Conservation (phyloP, 1,140 invertebrate genomes). For the Cecropterus lyciades region DNA sequence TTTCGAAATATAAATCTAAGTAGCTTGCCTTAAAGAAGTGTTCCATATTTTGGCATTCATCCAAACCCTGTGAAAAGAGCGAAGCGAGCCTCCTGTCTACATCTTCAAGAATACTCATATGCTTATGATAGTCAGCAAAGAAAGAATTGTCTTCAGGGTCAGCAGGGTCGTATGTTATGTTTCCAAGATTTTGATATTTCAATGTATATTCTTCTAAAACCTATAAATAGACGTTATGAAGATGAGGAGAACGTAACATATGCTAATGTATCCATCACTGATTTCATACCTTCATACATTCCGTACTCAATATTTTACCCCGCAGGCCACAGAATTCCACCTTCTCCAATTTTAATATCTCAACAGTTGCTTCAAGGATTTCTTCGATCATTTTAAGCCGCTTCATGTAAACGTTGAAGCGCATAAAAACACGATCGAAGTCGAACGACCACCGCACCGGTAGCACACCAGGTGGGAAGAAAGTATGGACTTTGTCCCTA, state of each 20-base stretch:
- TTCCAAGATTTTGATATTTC: constrained; percentile 88
- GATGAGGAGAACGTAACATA: neutral
- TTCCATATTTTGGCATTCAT: constrained; percentile 90
- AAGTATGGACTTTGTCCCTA: constrained; percentile 73
- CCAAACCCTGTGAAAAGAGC: constrained; percentile 90
- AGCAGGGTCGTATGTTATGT: constrained; percentile 85
- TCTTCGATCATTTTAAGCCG: constrained; percentile 86
- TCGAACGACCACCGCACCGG: constrained; percentile 90
- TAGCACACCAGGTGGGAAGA: constrained; percentile 74
- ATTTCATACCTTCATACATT: constrained; percentile 76
- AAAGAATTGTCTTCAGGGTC: constrained; percentile 88
- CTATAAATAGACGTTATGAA: constrained; percentile 41
- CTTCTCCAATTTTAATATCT: constrained; percentile 95
- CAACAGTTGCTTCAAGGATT: constrained; percentile 89
- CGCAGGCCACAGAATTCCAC: constrained; percentile 92
- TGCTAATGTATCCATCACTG: neutral
- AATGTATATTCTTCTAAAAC: constrained; percentile 90
- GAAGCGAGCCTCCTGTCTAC: constrained; percentile 90
- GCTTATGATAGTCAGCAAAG: constrained; percentile 86
- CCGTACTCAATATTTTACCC: constrained; percentile 87
- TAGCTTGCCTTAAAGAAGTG: constrained; percentile 80
- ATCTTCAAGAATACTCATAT: constrained; percentile 85
- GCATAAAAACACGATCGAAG: constrained; percentile 88
- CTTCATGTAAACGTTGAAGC: constrained; percentile 88
- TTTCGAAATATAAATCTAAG: constrained; percentile 1